Evolutionary conservation across 2,888 invertebrate genomes (phyloP).

Genomic region (Zaprionus lineosus): DNA sequence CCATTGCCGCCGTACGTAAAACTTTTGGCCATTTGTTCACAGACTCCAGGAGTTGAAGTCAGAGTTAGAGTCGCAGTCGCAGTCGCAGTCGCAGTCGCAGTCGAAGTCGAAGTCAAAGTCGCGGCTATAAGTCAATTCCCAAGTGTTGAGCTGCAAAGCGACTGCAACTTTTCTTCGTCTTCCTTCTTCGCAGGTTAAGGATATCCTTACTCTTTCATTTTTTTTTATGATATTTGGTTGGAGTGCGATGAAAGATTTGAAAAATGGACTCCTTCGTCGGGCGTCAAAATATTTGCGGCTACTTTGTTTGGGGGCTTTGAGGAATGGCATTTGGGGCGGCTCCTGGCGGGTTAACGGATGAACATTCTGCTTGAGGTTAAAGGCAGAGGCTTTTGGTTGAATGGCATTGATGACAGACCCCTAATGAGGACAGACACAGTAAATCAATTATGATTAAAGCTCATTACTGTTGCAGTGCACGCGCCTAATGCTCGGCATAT

Average conservation of each 20-base stretch:
- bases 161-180: slow-evolving; percentile 32
- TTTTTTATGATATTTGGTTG: background rate
- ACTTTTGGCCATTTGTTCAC: slow-evolving; percentile 53
- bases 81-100: too few species aligned
- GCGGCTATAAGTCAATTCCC: slow-evolving; percentile 68
- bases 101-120: slow-evolving; percentile 32
- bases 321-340: slow-evolving; percentile 63
- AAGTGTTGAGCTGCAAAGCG: slow-evolving; percentile 72
- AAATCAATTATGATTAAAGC: slow-evolving; percentile 78
- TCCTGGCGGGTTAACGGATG: slow-evolving; percentile 35
- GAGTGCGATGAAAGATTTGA: slow-evolving; percentile 30
- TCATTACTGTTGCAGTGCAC: slow-evolving; percentile 64
- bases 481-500: slow-evolving; percentile 36
- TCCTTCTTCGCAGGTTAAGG: too few species aligned
- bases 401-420: slow-evolving; percentile 55
- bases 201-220: background rate
- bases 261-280: slow-evolving; percentile 58
- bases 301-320: slow-evolving; percentile 64
- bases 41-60: too few species aligned
- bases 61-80: too few species aligned
- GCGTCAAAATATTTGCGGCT: slow-evolving; percentile 45
- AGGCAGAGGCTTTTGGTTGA: slow-evolving; percentile 16
- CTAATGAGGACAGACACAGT: slow-evolving; percentile 37
- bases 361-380: slow-evolving; percentile 27
- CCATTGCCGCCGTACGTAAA: slow-evolving; percentile 18